A percentile compares a stretch with the other conserved stretches of the same genome.
phyloP scores from a whole-genome alignment of 2,888 invertebrate genomes.

The Keiferia lycopersicella region DNA sequence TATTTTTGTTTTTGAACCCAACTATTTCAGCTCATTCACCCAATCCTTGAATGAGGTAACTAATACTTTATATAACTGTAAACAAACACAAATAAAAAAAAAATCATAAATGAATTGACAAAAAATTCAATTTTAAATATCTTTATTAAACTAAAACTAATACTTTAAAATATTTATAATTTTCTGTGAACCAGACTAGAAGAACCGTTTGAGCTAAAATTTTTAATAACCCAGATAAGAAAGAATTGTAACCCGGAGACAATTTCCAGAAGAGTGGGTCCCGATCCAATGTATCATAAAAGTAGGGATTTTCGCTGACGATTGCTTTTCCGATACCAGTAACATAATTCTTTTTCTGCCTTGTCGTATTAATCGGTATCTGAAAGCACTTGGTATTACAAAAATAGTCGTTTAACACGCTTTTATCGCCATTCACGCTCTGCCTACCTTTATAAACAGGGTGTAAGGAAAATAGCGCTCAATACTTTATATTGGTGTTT shows the following conservation, averaged over 20 bases:
- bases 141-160: neutral
- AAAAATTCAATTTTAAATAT: too few relatives aligned
- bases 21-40: neutral
- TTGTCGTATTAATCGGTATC: constrained; percentile 8
- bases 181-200: neutral
- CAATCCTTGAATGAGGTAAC: too few relatives aligned
- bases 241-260: constrained; percentile 8
- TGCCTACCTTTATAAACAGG: neutral
- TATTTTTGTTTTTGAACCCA: neutral
- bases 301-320: constrained; percentile 3
- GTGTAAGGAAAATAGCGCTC: neutral
- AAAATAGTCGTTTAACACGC: neutral
- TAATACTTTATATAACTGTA: too few relatives aligned
- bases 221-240: constrained; percentile 8
- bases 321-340: constrained; percentile 9
- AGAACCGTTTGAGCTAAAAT: neutral
- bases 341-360: constrained; percentile 8
- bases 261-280: constrained; percentile 4
- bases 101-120: too few relatives aligned
- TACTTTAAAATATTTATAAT: neutral
- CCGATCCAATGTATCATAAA: constrained; percentile 13
- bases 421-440: too few relatives aligned
- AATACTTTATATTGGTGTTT: too few relatives aligned
- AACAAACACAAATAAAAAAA: too few relatives aligned
- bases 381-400: neutral